Base-by-base conservation (phyloP, 2,888 invertebrate genomes). In the Gerosis bhagava region DNA sequence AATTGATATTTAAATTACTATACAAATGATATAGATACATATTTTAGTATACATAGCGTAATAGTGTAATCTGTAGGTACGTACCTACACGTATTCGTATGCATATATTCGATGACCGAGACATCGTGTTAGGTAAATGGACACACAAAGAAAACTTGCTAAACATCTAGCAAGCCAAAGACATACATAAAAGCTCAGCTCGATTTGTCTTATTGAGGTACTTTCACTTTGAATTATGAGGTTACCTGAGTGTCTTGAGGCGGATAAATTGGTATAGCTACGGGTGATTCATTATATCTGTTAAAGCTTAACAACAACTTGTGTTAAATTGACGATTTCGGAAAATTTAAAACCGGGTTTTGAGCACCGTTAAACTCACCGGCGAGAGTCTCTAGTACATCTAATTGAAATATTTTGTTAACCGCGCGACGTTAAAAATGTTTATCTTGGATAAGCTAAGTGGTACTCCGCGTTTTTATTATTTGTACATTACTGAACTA, bases 291-390 rank as follows among this genome's bases (percentile, higher is more conserved):
- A 51, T 51, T 40, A 25, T 26, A 31, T 17, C 19, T 32, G 22
- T 32, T 25, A 37, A 45, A 45, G 37, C 31, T 45, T 31, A 45
- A 25, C 29, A n/a, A 22, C 19, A 25, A 15, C 35, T 10, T 21
- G 21, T 19, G 28, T 17, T 37, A 37, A 37, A 39, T 16, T 39
- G 26, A 40, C 26, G 26, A 12, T 40, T 47, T 40, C 22, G 16
- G n/a, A 40, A 39, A n/a, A n/a, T 29, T 31, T 13, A 40, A 62
- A 75, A 81, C 77, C 77, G 74, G 76, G 69, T 77, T 77, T 65
- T 50, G 37, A 24, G 49, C 59, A 77, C 86, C 83, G 84, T 86
- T 84, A 86, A 81, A 77, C 72, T 67, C 74, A 67, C 67, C 65
- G 61, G 61, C 67, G 65, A 72, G n/a, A n/a, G n/a, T n/a, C n/a